Conservation (phyloP, 1,140 invertebrate species). For the Probaryconus sp. region DNA sequence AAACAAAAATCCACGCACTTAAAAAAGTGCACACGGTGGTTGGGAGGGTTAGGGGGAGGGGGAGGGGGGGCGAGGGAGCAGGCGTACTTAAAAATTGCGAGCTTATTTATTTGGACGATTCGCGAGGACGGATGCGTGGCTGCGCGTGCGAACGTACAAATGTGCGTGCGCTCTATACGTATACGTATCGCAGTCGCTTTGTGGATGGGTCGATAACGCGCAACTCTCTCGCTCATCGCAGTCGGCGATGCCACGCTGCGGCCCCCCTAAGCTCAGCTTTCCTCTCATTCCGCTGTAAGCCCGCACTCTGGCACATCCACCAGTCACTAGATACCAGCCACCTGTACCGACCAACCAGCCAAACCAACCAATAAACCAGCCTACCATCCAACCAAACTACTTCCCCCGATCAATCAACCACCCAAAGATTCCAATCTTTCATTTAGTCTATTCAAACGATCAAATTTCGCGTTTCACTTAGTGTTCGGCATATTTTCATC, state of each 20-base stretch:
- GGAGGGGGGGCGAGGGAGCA: slow-evolving; percentile 9
- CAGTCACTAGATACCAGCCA: slow-evolving; percentile 58
- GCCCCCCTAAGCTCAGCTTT: slow-evolving; percentile 70
- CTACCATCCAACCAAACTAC: slow-evolving; percentile 28
- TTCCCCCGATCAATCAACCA: slow-evolving; percentile 1
- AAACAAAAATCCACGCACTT: too few species aligned
- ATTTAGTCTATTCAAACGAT: too few species aligned
- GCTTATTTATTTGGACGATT: slow-evolving; percentile 33
- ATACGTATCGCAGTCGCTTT: slow-evolving; percentile 64
- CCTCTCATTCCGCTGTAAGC: slow-evolving; percentile 73
- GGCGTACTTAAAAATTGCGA: slow-evolving; percentile 14
- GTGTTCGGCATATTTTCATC: too few species aligned
- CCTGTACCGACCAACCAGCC: slow-evolving; percentile 53
- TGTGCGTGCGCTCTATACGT: slow-evolving; percentile 55
- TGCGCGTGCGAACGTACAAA: slow-evolving; percentile 50
- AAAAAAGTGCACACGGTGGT: too few species aligned
- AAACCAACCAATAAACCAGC: slow-evolving; percentile 33
- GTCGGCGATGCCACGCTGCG: slow-evolving; percentile 71
- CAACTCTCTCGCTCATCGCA: slow-evolving; percentile 75
- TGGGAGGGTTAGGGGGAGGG: neutral
- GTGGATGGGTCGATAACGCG: slow-evolving; percentile 77
- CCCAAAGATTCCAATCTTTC: too few species aligned
- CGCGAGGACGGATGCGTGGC: slow-evolving; percentile 44
- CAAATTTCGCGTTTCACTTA: too few species aligned
- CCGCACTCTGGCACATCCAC: slow-evolving; percentile 70